These are phyloP conservation scores for Gymnopithys bicolor DNA, from an alignment of 2,797 vertebrate genomes.

Conservation along the genomic window DNA sequence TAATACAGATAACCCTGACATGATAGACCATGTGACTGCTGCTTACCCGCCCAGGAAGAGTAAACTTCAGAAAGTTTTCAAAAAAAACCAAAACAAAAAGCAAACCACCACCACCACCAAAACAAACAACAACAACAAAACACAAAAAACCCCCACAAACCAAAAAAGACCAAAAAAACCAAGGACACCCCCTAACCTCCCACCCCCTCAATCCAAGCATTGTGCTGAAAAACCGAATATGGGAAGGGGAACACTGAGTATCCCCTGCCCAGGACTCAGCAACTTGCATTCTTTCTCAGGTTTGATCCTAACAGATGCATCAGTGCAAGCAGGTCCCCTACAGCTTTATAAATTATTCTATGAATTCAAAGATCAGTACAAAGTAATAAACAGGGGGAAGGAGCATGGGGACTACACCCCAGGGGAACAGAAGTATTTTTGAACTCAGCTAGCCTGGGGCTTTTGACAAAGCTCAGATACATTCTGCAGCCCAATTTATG, in stretches of 20 bases:
- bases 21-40: neutral
- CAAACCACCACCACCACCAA: neutral
- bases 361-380: neutral
- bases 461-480: neutral
- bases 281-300: neutral
- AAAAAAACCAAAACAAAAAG: neutral
- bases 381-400: neutral
- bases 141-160: too few species aligned
- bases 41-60: neutral
- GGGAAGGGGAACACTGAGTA: neutral
- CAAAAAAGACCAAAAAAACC: neutral
- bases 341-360: slow-evolving; percentile 29
- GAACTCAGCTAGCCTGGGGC: neutral
- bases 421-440: neutral
- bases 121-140: neutral
- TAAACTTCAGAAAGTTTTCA: neutral
- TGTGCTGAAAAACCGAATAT: neutral
- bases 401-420: neutral
- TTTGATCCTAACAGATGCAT: slow-evolving; percentile 33
- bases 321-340: slow-evolving; percentile 34
- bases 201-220: rapidly evolving
- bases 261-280: neutral
- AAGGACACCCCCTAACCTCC: neutral
- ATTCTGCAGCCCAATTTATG: slow-evolving; percentile 25
- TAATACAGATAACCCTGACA: neutral